Percentiles rank a stretch among this genome's conserved stretches.
Evolutionary conservation across 2,113 vertebrate genomes (phyloP).

Genomic region (Notarius quadriscutis): DNA sequence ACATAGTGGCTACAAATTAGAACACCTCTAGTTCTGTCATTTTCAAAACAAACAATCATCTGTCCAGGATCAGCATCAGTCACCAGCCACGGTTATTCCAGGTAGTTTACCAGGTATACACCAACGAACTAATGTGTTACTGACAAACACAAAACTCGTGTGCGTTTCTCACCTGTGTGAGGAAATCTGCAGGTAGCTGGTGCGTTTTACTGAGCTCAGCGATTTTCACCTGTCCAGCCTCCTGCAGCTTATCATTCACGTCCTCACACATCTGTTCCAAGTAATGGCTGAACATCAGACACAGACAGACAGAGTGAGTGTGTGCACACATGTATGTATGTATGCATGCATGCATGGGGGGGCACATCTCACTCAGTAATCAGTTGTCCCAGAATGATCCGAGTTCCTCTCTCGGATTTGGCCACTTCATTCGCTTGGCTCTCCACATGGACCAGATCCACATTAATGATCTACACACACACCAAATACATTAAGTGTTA

Average conservation of each 20-base stretch:
- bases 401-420: conserved; percentile 82
- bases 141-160: not conserved
- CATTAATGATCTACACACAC: conserved; percentile 82
- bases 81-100: too few species aligned
- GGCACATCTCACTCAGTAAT: conserved; percentile 84
- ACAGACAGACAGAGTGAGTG: not conserved
- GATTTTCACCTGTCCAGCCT: conserved; percentile 88
- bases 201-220: conserved; percentile 91
- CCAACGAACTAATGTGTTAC: too few species aligned
- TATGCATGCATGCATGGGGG: not conserved
- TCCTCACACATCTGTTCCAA: conserved; percentile 91
- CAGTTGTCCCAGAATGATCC: conserved; percentile 89
- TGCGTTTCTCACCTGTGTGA: conserved; percentile 80
- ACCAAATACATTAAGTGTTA: not conserved
- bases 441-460: conserved; percentile 92
- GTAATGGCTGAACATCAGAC: conserved; percentile 73
- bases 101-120: too few species aligned
- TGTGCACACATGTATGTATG: not conserved
- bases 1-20: too few species aligned
- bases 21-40: too few species aligned
- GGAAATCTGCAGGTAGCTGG: conserved; percentile 91
- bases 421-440: conserved; percentile 85
- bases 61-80: too few species aligned
- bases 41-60: too few species aligned
- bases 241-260: conserved; percentile 94